These are phyloP conservation scores for Prionailurus viverrinus DNA, from an alignment of 2,113 vertebrate species.

Conservation along the genomic window DNA sequence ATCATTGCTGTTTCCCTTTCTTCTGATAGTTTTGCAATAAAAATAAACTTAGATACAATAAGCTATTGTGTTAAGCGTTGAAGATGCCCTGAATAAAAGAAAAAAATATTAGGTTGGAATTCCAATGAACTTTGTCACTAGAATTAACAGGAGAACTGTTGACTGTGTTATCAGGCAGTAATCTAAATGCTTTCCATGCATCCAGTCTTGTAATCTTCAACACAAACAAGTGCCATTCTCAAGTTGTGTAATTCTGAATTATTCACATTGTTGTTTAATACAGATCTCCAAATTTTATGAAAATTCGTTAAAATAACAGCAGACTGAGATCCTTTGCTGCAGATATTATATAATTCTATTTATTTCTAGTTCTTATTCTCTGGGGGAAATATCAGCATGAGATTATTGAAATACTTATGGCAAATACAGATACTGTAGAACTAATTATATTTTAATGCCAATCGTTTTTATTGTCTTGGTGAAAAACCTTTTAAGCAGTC, in stretches of 20 bases:
- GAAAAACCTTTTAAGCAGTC: background rate
- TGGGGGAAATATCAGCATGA: background rate
- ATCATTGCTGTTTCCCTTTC: background rate
- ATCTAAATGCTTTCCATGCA: background rate
- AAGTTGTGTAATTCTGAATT: background rate
- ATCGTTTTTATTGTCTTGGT: background rate
- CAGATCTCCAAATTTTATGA: background rate
- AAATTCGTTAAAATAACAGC: background rate
- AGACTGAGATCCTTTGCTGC: background rate
- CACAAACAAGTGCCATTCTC: conserved; percentile 17
- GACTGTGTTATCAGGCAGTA: background rate
- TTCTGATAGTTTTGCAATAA: background rate
- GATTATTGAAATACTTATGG: background rate
- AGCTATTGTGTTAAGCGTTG: background rate
- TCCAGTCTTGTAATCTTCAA: background rate
- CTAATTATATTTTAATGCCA: background rate
- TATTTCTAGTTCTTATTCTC: background rate
- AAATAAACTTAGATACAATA: background rate
- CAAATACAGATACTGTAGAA: background rate
- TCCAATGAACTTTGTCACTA: background rate
- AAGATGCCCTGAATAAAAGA: background rate
- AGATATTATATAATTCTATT: background rate
- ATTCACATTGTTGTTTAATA: background rate
- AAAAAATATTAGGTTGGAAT: background rate
- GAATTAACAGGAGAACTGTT: background rate